Evolutionary conservation across 2,797 vertebrate species (phyloP).

Genomic region (Alca torda): DNA sequence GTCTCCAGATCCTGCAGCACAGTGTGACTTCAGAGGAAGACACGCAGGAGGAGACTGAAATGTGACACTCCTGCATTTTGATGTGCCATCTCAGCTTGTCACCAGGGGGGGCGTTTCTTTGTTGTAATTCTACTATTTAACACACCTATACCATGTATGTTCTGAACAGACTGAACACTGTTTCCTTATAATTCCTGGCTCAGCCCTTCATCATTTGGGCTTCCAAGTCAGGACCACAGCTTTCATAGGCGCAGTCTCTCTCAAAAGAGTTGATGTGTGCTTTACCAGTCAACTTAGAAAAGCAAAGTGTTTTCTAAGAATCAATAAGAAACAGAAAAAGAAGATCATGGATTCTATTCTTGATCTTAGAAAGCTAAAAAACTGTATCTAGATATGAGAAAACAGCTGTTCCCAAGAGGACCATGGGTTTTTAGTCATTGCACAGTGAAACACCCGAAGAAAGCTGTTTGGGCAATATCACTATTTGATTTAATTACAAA

Average conservation of each 20-base stretch:
- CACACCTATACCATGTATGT: neutral
- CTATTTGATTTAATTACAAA: neutral
- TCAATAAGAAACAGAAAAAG: neutral
- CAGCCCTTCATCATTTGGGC: neutral
- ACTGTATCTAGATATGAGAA: neutral
- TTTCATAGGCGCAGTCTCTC: neutral
- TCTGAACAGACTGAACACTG: neutral
- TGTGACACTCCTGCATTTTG: accelerated
- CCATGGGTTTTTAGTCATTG: accelerated
- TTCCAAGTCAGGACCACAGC: neutral
- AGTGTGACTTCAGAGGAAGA: neutral
- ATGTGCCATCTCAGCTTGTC: neutral
- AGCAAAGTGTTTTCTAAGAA: neutral
- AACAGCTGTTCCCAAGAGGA: neutral
- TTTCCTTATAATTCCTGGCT: neutral
- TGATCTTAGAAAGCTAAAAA: neutral
- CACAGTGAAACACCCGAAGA: neutral
- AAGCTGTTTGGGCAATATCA: neutral
- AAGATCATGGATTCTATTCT: neutral
- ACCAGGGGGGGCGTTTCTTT: neutral
- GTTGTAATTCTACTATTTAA: neutral
- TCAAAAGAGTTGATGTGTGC: neutral
- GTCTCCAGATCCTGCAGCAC: neutral
- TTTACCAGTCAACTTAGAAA: neutral
- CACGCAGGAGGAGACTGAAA: neutral